A percentile compares a stretch with the other conserved stretches of the same genome.
Conservation (phyloP, 2,113 vertebrate species). For the Ophthalmolycus amberensis region DNA sequence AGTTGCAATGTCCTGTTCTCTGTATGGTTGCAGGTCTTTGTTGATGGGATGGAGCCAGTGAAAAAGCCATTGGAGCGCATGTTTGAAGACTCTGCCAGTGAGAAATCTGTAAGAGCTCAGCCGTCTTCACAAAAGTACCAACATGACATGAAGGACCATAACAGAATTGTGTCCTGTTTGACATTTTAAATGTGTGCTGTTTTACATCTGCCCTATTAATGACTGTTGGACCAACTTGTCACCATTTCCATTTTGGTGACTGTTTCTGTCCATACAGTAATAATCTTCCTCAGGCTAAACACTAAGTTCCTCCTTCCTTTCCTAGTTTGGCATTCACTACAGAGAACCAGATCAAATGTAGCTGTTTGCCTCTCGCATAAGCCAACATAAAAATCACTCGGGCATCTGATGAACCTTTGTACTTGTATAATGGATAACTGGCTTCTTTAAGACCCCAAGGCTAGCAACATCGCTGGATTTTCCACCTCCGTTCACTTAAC, state of each 20-base stretch:
- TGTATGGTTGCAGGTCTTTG: conserved; percentile 88
- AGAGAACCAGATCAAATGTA: conserved; percentile 35
- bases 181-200: neutral
- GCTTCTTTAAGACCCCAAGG: conserved; percentile 51
- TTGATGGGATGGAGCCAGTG: conserved; percentile 87
- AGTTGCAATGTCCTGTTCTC: neutral
- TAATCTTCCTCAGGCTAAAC: conserved; percentile 26
- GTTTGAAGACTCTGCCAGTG: conserved; percentile 89
- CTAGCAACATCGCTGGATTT: conserved; percentile 41
- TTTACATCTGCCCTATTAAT: neutral
- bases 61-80: conserved; percentile 91
- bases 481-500: conserved; percentile 55
- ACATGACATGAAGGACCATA: neutral
- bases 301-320: conserved; percentile 34
- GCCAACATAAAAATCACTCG: conserved; percentile 52
- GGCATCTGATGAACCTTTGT: conserved; percentile 69
- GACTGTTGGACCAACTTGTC: neutral
- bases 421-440: conserved; percentile 47
- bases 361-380: conserved; percentile 60
- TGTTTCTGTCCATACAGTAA: conserved; percentile 46
- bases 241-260: conserved; percentile 7
- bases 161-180: neutral
- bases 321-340: conserved; percentile 35
- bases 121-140: neutral
- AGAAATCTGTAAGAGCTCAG: conserved; percentile 89